Evolutionary conservation across 2,888 invertebrate genomes (phyloP).

Genomic region (Microplitis manilae): DNA sequence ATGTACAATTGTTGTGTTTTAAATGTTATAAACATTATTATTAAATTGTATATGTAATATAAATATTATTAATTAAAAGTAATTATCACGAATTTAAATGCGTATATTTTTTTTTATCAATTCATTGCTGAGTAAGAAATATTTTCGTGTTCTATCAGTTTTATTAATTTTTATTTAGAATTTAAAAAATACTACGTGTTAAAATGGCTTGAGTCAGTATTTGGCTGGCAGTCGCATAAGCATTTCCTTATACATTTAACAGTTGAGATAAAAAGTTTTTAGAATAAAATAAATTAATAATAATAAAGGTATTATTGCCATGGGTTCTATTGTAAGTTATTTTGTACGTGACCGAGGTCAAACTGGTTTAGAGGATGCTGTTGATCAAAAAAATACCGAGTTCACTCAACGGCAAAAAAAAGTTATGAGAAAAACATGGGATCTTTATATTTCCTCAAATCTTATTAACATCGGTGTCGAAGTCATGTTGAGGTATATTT

Average conservation of each 20-base stretch:
- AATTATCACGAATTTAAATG: background rate
- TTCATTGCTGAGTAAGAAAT: background rate
- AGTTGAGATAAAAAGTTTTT: background rate
- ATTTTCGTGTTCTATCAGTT: background rate
- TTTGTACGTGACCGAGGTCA: conserved; percentile 23
- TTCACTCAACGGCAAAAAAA: conserved; percentile 67
- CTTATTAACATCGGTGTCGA: conserved; percentile 64
- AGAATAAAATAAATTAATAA: background rate
- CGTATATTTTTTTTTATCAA: background rate
- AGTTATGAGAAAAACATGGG: conserved; percentile 68
- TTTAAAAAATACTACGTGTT: background rate
- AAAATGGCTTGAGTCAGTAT: background rate
- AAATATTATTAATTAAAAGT: conserved; percentile 6
- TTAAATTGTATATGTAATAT: conserved; percentile 4
- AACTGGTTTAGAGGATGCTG: conserved; percentile 35
- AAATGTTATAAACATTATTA: background rate
- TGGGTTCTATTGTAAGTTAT: conserved; percentile 47
- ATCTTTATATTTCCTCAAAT: conserved; percentile 61
- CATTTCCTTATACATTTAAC: background rate
- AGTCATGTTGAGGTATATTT: conserved; percentile 68
- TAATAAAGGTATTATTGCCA: conserved; percentile 7
- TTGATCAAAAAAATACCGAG: conserved; percentile 63
- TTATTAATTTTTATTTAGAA: background rate
- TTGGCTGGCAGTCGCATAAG: background rate
- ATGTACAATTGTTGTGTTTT: conserved; percentile 27